These are phyloP conservation scores for Enteromius argenteus DNA, from an alignment of 2,797 vertebrate species.

Conservation along the genomic window DNA sequence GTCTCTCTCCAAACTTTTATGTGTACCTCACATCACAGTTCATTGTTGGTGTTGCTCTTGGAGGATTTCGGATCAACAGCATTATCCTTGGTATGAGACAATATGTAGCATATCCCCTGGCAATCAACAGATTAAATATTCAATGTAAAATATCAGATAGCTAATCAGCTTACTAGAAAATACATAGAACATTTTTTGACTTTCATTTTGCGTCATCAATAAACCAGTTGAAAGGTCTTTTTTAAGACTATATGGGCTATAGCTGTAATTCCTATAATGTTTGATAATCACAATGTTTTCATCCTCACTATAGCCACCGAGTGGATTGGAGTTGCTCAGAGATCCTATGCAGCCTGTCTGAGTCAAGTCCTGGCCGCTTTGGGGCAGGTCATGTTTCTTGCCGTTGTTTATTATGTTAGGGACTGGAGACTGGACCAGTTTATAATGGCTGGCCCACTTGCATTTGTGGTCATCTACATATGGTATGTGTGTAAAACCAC, in stretches of 20 bases:
- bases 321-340: slow-evolving; percentile 81
- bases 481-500: slow-evolving; percentile 70
- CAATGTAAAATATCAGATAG: background rate
- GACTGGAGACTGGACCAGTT: slow-evolving; percentile 85
- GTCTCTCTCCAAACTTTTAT: slow-evolving; percentile 78
- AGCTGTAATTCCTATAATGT: background rate
- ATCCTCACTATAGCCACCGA: slow-evolving; percentile 77
- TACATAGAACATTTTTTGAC: background rate
- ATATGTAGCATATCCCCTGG: too few species aligned
- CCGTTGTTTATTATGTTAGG: slow-evolving; percentile 76
- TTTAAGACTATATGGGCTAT: background rate
- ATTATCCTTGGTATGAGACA: slow-evolving; percentile 76
- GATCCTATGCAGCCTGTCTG: slow-evolving; percentile 76
- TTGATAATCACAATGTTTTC: slow-evolving; percentile 15
- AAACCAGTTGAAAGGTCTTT: background rate
- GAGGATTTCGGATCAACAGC: slow-evolving; percentile 75
- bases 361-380: slow-evolving; percentile 71
- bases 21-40: slow-evolving; percentile 81
- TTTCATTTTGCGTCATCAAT: background rate
- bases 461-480: slow-evolving; percentile 73
- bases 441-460: slow-evolving; percentile 67
- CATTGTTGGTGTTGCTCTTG: slow-evolving; percentile 70
- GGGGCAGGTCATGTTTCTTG: slow-evolving; percentile 78
- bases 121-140: background rate
- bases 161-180: background rate